These are phyloP conservation scores for Drosophila eohydei DNA, from an alignment of 2,888 invertebrate genomes.

Conservation along the genomic window DNA sequence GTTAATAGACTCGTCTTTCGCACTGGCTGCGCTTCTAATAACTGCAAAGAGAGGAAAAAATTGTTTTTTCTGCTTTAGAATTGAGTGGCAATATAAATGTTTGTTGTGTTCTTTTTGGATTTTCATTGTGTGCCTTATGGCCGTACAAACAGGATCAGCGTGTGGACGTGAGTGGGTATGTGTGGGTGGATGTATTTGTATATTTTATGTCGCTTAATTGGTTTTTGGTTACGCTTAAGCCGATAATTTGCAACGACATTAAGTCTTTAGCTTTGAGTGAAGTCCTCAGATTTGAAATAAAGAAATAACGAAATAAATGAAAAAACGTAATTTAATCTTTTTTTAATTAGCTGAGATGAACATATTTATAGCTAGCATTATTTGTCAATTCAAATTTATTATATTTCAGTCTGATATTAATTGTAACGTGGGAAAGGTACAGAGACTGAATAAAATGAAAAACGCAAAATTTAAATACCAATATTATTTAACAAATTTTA, in stretches of 20 bases:
- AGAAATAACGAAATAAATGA: background rate
- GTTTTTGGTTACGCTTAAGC: conserved; percentile 45
- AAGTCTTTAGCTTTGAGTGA: conserved; percentile 7
- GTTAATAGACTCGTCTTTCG: conserved; percentile 69
- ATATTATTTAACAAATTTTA: too few species aligned
- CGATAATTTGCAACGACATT: conserved; percentile 33
- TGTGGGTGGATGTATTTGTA: conserved; percentile 2
- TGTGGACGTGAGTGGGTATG: background rate
- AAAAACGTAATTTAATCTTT: background rate
- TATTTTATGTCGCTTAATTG: conserved; percentile 39
- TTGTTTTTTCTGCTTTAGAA: conserved; percentile 34
- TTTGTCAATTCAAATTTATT: too few species aligned
- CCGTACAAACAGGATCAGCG: conserved; percentile 34
- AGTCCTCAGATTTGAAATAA: background rate
- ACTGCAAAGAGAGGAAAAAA: conserved; percentile 64
- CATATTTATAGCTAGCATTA: background rate
- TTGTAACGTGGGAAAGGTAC: too few species aligned
- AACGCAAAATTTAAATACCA: too few species aligned
- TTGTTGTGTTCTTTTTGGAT: conserved; percentile 45
- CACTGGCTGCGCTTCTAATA: conserved; percentile 47
- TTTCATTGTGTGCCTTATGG: conserved; percentile 51
- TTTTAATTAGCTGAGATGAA: background rate
- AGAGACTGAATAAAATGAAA: too few species aligned
- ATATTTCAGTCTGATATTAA: too few species aligned
- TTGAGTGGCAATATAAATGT: conserved; percentile 49